Base-by-base conservation (phyloP, 2,888 invertebrate genomes). In the Parelbella ahira region DNA sequence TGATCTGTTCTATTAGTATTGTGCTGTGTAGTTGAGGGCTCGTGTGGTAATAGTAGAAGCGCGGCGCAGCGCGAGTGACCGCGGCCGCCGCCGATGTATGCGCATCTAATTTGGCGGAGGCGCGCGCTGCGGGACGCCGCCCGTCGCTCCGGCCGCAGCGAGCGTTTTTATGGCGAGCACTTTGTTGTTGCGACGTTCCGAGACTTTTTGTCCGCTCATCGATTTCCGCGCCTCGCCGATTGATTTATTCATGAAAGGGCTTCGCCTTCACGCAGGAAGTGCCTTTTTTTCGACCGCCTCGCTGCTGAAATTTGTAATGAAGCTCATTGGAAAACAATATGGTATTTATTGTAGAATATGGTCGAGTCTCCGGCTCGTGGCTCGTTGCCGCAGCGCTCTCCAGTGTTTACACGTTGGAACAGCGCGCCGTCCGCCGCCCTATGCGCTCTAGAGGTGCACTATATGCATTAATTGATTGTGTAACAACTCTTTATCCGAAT, bases 211-310 rank as follows among this genome's bases (percentile, higher is more conserved):
- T 58, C 58, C 69, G 59, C 77, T 73, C 82, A 86, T 86, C 83
- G 86, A 86, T 86, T 84, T 86, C 86, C 86, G 79, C 86, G 86
- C 84, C 81, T 83, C 69, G 52, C 48, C 70, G 69, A 79, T 79
- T 84, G 83, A 83, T 86, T 87, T 87, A 86, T 87, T 86, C 86
- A 87, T 86, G 84, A 83, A 79, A 73, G 68, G 58, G 61, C 63
- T 69, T 68, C 74, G 76, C 71, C 70, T 75, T 71, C 70, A 77
- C 81, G 80, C 81, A 84, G 84, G 86, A 86, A 86, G 79, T 81
- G 68, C 56, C n/a, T 67, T 78, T 84, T 84, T 86, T 86, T 82
- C 68, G 76, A 69, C 53, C 54, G 54, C 55, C 61, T 63, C 67
- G 68, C 60, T 56, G 62, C 78, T 82, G 76, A 84, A 84, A 83